Base-by-base conservation (phyloP, 2,888 invertebrate genomes). In the Octonoba sinensis region DNA sequence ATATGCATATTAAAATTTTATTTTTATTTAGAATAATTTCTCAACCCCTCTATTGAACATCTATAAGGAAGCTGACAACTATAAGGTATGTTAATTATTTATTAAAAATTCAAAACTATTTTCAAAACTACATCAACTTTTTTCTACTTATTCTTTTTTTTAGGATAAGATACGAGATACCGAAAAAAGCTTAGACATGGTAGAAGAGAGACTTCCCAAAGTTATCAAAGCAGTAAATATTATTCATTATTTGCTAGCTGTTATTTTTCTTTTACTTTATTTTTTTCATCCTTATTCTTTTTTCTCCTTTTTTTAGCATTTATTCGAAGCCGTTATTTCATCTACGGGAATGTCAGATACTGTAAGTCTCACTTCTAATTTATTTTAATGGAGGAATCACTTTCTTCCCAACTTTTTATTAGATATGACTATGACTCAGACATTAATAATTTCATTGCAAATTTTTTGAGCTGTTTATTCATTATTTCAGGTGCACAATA, bases 31-130 rank as follows among this genome's bases (percentile, higher is more conserved):
- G 81, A 65, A 57, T 46, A 62, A 70, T 3, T 82, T 75, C 64
- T 70, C 81, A 0, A 56, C 70, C 4, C 49, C 81, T 6, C 18
- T 82, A 57, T 51, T 75, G 36, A 65, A 74, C n/a, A 82, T 82
- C 16, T 82, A 75, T n/a, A 64, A 59, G n/a, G 70, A 82, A 65
- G 81, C 81, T n/a, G 81, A 82, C 18, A 56, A 57, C n/a, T 82
- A 82, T 49, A 57, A 82, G 75, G 81, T 82, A 60, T 65, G 49
- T 18, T 62, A n/a, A n/a, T n/a, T n/a, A n/a, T n/a, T n/a, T n/a
- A n/a, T n/a, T n/a, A n/a, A n/a, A n/a, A n/a, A n/a, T n/a, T n/a
- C n/a, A n/a, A n/a, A n/a, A 36, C 11, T 36, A 11, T 8, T 36
- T 36, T 36, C 3, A 36, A 8, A 36, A 36, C 6, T 6, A 1